Evolutionary conservation across 2,113 vertebrate species (phyloP), one percentile per base, ranked within the genome.

Genomic region (Nothoprocta perdicaria): DNA sequence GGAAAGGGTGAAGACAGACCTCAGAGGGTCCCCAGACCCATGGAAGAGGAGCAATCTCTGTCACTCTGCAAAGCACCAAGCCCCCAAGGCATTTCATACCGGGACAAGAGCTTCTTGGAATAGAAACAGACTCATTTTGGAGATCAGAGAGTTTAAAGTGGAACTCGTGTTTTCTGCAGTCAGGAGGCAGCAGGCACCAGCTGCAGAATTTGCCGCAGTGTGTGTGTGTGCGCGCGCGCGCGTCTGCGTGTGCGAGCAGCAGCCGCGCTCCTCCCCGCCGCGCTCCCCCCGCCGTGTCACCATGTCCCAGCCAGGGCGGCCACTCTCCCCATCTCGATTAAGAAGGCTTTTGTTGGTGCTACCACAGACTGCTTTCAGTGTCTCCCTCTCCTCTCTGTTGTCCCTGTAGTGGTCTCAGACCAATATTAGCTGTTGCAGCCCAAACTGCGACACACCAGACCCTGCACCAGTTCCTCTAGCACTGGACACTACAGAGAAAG

Each of bases 171-270:
- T 94, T 90, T 97, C 97, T 71, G 97, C 97, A 97, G 97, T 94
- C 96, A 96, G 94, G 95, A 95, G 87, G 94, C 96, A 90, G 93
- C 92, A 96, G 96, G 92, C 93, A 94, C 93, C 95, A 97, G 97
- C 98, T 97, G 98, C 98, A 98, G 97, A 92, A 94, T 98, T 93
- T 98, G 98, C 98, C 98, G 98, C 98, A 98, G 98, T 98, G 97
- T 97, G 96, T 96, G 97, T 94, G 94, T 86, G 92, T 90, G 80
- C 90, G 93, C 76, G 90, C 78, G 97, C 87, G 96, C 77, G 96
- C 6, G 66, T 3, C 91, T 91, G 89, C 53, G 81, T 89, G 95
- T 46, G 95, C 33, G 89, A 94, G 92, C 96, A 97, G 94, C 92
- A 95, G 95, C 96, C 96, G 74, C 9, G 95, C 97, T 96, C 97